These are phyloP conservation scores for Cacatua alba DNA, from an alignment of 2,113 vertebrate genomes.

Conservation along the genomic window DNA sequence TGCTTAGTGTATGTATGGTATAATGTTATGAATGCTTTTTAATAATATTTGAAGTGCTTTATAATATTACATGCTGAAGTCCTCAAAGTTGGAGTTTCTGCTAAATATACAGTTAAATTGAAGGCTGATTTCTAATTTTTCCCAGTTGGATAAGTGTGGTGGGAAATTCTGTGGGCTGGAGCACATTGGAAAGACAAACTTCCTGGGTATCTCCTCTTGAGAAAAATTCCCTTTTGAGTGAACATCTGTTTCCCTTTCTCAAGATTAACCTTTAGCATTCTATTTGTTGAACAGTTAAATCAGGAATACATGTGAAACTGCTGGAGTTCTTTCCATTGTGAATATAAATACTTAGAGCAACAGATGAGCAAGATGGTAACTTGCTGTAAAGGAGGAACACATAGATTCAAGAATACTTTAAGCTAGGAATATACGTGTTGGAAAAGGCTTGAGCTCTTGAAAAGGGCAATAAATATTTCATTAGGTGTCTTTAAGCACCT, in stretches of 20 bases:
- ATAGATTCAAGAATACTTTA: not conserved
- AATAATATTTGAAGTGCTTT: not conserved
- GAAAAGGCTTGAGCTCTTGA: not conserved
- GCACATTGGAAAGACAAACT: constrained; percentile 58
- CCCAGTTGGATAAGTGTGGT: constrained; percentile 9
- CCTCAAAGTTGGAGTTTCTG: not conserved
- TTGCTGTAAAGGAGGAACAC: not conserved
- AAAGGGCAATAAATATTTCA: not conserved
- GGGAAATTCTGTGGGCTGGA: constrained; percentile 54
- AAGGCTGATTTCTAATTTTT: not conserved
- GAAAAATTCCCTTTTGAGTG: constrained; percentile 6
- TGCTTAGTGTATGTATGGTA: not conserved
- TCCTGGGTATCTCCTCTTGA: constrained; percentile 69
- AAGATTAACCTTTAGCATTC: constrained; percentile 48
- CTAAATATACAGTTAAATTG: not conserved
- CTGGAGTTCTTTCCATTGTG: not conserved
- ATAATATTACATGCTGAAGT: not conserved
- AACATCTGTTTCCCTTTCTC: constrained; percentile 49
- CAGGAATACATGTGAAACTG: not conserved
- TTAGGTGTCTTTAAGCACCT: not conserved
- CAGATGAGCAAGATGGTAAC: not conserved
- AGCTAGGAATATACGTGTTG: not conserved
- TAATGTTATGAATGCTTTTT: not conserved
- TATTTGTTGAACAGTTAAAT: constrained; percentile 2
- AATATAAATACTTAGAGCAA: not conserved